Conservation (phyloP, 2,888 invertebrate species). For the Norana najaformis region DNA sequence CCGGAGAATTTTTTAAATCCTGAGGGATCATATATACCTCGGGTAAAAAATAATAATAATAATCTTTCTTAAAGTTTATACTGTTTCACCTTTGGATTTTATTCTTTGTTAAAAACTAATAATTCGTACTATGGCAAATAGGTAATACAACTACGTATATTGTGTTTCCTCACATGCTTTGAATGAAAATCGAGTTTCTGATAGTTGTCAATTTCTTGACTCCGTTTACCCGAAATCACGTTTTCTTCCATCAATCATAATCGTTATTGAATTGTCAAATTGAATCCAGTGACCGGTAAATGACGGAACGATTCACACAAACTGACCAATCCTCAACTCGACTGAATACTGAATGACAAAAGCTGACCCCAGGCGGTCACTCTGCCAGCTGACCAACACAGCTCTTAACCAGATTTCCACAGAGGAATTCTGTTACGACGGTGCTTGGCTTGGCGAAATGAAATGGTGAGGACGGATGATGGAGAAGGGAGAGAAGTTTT, state of each 20-base stretch:
- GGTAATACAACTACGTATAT: neutral
- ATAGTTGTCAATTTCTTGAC: constrained; percentile 13
- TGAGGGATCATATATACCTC: too few relatives aligned
- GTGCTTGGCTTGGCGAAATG: neutral
- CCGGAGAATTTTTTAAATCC: too few relatives aligned
- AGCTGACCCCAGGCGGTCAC: neutral
- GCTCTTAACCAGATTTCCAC: neutral
- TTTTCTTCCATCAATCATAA: neutral
- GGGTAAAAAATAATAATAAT: too few relatives aligned
- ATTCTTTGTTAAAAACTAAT: too few relatives aligned
- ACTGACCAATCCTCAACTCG: neutral
- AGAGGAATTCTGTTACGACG: neutral
- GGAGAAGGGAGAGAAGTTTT: neutral
- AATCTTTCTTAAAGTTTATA: too few relatives aligned
- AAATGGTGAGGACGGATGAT: neutral
- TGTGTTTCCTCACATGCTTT: neutral
- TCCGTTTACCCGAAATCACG: neutral
- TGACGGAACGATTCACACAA: constrained; percentile 7
- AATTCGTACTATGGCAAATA: too few relatives aligned
- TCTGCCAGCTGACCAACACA: neutral
- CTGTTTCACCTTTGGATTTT: too few relatives aligned
- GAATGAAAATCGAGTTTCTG: neutral
- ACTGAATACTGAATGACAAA: neutral
- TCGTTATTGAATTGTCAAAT: constrained; percentile 13
- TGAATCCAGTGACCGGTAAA: constrained; percentile 13